Base-by-base conservation (phyloP, 37 sponge, comb jelly and placozoan genomes). In the Beroe ovata region DNA sequence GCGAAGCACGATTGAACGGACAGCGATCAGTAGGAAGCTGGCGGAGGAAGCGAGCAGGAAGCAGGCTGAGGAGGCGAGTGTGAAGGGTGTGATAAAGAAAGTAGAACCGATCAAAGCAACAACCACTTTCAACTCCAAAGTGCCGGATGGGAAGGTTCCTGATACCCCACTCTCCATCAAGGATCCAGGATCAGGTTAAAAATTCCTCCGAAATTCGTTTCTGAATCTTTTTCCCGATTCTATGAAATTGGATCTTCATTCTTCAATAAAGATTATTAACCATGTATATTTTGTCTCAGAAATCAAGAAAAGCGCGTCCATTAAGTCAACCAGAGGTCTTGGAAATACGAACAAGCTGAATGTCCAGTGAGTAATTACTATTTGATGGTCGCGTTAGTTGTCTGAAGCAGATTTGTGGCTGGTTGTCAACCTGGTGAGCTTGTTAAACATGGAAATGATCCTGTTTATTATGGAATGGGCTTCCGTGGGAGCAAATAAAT, bases 21-120 rank as follows among this genome's bases (percentile, higher is more conserved):
- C 84, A 41, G 84, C 84, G 38, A 42, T 77, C 28, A 42, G 54
- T 40, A 77, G 41, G 84, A 77, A 77, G 28, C 84, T 77, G 18
- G 71, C 71, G 38, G 71, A 71, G 36, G 71, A 71, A 71, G 71
- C 38, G 4, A 28, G 4, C 6, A 20, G 2, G 8, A 71, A 4
- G 19, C 21, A 6, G 28, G 18, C 69, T 29, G 30, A 66, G 36
- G 30, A 66, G 4, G 36, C 32, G 29, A 32, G 33, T 66, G 29
- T 66, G 36, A 29, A 47, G 11, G 54, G 54, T 6, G 54, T 47
- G 6, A 47, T 47, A 47, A 47, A 47, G 54, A 47, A 47, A 11
- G 54, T 6, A 11, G 54, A 47, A 47, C 54, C 54, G 11, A 6
- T 47, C 54, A 47, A 47, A 47, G 54, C 54, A 47, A 47, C 54